Base-by-base conservation (phyloP, 2,888 invertebrate genomes). In the Zonitis immaculata region DNA sequence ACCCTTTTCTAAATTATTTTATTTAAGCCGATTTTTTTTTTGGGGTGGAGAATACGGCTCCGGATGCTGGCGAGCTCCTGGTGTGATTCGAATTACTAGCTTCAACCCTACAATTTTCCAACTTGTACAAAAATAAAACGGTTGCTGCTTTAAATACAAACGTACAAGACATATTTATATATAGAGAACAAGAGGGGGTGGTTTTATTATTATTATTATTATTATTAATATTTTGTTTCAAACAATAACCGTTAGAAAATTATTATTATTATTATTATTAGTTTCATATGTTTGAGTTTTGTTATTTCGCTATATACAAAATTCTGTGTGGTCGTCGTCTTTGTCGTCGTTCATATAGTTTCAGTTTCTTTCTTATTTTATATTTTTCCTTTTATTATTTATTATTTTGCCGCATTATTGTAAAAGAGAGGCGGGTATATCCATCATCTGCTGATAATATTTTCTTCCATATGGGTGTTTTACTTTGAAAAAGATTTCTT, bases 71-170 rank as follows among this genome's bases (percentile, higher is more conserved):
- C n/a, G n/a, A 39, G 50, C 62, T 65, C 74, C 70, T 68, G 68
- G 68, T 58, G 73, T 64, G 72, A 58, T 59, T 61, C 56, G 70
- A 74, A 76, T 76, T 76, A 74, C 72, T 66, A 71, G 70, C 66
- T 67, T 70, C 60, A 66, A 70, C 72, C 74, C 74, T 74, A 72
- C 73, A 75, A 75, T 75, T 75, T 75, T 32, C 66, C 65, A 66
- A 16, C 8, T 8, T 35, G 12, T 67, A n/a, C n/a, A 70, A 71
- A 68, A 68, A 67, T 67, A 69, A 39, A 52, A 52, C 70, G 69
- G 22, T 22, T 22, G 22, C 22, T 22, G 22, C 22, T 22, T 22
- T 59, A 66, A 67, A 69, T 22, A 22, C 22, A 70, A 68, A 70
- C 66, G 68, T 68, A 62, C 68, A 69, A n/a, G n/a, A n/a, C n/a